Percentiles rank a stretch among this genome's conserved stretches.
phyloP scores from a whole-genome alignment of 1,140 invertebrate species.

The Ptiloglossa arizonensis region DNA sequence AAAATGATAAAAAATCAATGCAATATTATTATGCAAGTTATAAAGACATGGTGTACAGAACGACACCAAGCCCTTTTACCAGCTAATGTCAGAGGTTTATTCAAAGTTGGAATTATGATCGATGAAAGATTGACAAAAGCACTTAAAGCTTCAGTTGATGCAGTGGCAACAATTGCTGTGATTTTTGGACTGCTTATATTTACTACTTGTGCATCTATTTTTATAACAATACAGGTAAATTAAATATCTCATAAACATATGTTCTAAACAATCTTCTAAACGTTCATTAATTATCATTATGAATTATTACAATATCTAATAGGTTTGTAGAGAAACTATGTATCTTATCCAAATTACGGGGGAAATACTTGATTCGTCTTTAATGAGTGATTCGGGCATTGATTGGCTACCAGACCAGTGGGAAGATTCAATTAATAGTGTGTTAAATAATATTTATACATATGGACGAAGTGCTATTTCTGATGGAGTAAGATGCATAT shows the following conservation, averaged over 20 bases:
- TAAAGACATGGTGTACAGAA: slow-evolving; percentile 78
- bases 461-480: slow-evolving; percentile 94
- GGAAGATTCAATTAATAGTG: slow-evolving; percentile 91
- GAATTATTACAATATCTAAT: slow-evolving; percentile 76
- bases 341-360: slow-evolving; percentile 94
- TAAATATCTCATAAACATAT: slow-evolving; percentile 26
- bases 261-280: background rate
- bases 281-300: slow-evolving; percentile 35
- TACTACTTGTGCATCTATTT: slow-evolving; percentile 81
- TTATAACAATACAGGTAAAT: slow-evolving; percentile 84
- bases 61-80: slow-evolving; percentile 83
- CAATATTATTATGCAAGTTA: slow-evolving; percentile 54
- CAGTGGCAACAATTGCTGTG: slow-evolving; percentile 84
- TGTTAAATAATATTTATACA: slow-evolving; percentile 95
- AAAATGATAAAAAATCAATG: slow-evolving; percentile 73
- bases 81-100: slow-evolving; percentile 84
- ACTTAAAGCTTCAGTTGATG: slow-evolving; percentile 83
- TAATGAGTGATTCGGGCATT: slow-evolving; percentile 93
- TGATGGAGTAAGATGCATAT: slow-evolving; percentile 85
- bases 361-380: slow-evolving; percentile 94
- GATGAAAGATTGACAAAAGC: slow-evolving; percentile 79
- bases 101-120: slow-evolving; percentile 81
- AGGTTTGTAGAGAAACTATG: slow-evolving; percentile 97
- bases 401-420: slow-evolving; percentile 84
- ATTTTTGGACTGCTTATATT: slow-evolving; percentile 83